Conservation (phyloP, 2,888 invertebrate species). For the Drosophila emarginata region DNA sequence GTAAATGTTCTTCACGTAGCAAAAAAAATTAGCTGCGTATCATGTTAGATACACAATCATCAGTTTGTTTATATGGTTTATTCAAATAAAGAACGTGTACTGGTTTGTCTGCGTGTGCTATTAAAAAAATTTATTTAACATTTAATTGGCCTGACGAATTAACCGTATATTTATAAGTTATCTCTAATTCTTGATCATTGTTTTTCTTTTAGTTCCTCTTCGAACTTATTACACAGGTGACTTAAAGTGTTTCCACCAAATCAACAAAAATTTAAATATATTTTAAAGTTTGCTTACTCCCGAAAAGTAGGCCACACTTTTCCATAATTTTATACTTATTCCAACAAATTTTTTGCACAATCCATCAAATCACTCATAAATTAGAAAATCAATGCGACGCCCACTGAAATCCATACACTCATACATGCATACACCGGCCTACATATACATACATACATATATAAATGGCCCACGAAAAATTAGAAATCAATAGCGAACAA, state of each 20-base stretch:
- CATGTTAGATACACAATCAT: background rate
- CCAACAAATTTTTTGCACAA: conserved; percentile 49
- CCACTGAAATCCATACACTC: conserved; percentile 25
- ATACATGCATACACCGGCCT: background rate
- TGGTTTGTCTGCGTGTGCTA: conserved; percentile 9
- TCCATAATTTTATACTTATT: conserved; percentile 19
- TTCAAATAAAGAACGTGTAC: conserved; percentile 21
- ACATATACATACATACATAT: background rate
- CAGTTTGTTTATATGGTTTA: conserved; percentile 27
- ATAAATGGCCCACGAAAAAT: conserved; percentile 47
- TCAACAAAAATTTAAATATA: no score
- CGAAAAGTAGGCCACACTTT: background rate
- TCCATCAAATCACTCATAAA: conserved; percentile 59
- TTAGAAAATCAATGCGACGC: conserved; percentile 52
- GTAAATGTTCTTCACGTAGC: no score
- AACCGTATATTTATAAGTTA: no score
- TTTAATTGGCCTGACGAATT: conserved; percentile 42
- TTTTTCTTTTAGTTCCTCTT: no score
- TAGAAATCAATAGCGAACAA: conserved; percentile 61
- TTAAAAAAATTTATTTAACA: conserved; percentile 47
- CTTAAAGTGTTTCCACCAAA: no score
- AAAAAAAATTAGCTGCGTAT: no score
- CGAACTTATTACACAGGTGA: no score
- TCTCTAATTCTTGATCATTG: no score
- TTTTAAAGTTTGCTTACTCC: no score